Percentiles rank a stretch among this genome's conserved stretches.
Conservation (phyloP, 2,797 vertebrate species). For the Chromis chromis region DNA sequence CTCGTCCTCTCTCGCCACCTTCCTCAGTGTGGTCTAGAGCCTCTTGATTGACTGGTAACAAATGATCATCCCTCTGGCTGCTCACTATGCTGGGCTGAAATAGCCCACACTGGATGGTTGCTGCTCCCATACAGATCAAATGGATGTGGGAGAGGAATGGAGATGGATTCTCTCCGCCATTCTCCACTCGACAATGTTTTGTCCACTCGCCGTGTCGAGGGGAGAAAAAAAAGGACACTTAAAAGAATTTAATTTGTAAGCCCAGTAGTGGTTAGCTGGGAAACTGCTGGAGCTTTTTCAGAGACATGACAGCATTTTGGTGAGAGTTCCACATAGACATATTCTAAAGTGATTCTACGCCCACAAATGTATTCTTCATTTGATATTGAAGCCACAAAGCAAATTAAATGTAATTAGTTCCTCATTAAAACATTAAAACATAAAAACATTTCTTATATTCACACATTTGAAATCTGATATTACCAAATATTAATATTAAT, state of each 20-base stretch:
- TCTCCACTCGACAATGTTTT: conserved; percentile 39
- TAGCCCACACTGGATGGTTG: conserved; percentile 21
- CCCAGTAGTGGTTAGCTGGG: background rate
- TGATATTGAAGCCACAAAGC: too few relatives aligned
- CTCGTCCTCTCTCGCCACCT: conserved; percentile 8
- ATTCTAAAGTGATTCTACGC: background rate
- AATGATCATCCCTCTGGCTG: conserved; percentile 47
- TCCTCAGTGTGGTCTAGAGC: conserved; percentile 35
- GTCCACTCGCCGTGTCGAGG: conserved; percentile 5
- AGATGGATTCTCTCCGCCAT: conserved; percentile 55
- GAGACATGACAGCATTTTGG: background rate
- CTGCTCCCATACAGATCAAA: conserved; percentile 35
- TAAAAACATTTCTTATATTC: too few relatives aligned
- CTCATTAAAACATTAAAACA: too few relatives aligned
- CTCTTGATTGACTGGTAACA: conserved; percentile 54
- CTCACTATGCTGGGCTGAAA: conserved; percentile 34
- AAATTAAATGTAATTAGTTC: too few relatives aligned
- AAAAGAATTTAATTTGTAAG: conserved; percentile 22
- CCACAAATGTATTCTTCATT: background rate
- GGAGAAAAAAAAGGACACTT: conserved; percentile 2
- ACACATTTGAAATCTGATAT: too few relatives aligned
- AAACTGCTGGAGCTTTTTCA: background rate
- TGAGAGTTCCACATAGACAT: background rate
- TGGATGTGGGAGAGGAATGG: conserved; percentile 19
- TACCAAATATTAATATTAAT: too few relatives aligned